These are phyloP conservation scores for Calonectris borealis DNA, from an alignment of 2,113 vertebrate species.

Conservation along the genomic window DNA sequence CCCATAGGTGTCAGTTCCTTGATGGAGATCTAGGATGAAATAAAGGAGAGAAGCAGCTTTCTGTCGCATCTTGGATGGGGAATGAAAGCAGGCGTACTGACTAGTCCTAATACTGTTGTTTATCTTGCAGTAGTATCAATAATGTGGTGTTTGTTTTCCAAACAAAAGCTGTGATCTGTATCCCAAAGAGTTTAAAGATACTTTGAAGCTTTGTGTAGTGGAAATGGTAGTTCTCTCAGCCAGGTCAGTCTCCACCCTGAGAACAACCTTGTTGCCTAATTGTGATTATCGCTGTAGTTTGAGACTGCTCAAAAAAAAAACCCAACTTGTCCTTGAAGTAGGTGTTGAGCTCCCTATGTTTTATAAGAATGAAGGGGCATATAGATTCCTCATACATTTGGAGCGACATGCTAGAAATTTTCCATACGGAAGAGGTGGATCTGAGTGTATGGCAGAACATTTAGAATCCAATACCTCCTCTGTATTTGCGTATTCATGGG, in stretches of 20 bases:
- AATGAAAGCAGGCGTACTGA: background rate
- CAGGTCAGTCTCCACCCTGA: fast-evolving
- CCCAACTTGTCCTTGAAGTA: background rate
- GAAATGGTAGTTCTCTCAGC: background rate
- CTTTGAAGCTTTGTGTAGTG: background rate
- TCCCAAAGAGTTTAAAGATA: background rate
- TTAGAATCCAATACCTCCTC: background rate
- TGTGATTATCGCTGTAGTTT: background rate
- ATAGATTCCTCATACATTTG: background rate
- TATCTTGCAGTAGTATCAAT: background rate
- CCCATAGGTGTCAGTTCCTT: background rate
- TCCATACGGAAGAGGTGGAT: background rate
- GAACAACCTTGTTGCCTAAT: background rate
- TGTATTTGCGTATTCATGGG: background rate
- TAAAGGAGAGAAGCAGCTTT: background rate
- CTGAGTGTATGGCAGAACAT: background rate
- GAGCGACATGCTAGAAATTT: background rate
- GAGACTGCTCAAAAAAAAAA: background rate
- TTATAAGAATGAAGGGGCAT: background rate
- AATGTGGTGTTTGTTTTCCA: background rate
- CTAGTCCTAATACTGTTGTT: background rate
- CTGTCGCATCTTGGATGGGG: background rate
- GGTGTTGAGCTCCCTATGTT: background rate
- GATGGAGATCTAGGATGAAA: background rate
- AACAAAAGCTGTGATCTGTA: background rate